Conservation (phyloP, 2,113 vertebrate genomes). For the Manacus vitellinus region DNA sequence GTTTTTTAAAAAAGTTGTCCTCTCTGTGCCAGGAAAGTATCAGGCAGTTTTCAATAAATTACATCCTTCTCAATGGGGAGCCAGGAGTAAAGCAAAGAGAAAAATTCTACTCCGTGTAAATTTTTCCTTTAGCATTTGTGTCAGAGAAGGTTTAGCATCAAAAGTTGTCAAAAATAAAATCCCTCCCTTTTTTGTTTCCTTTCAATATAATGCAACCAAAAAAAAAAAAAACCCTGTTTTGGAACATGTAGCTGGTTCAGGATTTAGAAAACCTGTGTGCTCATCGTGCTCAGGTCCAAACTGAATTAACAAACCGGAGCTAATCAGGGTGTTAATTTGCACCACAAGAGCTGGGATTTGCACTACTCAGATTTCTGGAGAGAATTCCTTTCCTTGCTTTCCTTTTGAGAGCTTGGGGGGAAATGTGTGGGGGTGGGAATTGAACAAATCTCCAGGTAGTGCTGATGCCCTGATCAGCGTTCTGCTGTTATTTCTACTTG, state of each 20-base stretch:
- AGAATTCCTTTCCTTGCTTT: background rate
- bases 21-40: slow-evolving; percentile 62
- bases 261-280: background rate
- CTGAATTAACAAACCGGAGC: background rate
- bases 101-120: slow-evolving; percentile 62
- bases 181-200: background rate
- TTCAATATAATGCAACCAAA: slow-evolving; percentile 55
- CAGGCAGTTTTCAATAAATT: slow-evolving; percentile 69
- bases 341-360: background rate
- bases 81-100: slow-evolving; percentile 45
- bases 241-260: slow-evolving; percentile 15
- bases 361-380: background rate
- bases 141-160: slow-evolving; percentile 73
- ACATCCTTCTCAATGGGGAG: slow-evolving; percentile 46
- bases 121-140: slow-evolving; percentile 67
- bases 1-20: background rate
- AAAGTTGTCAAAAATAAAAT: slow-evolving; percentile 69
- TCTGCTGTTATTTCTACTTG: background rate
- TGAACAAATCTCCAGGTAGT: background rate
- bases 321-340: background rate
- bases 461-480: background rate
- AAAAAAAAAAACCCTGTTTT: background rate
- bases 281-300: background rate
- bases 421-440: background rate
- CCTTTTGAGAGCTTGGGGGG: background rate